Evolutionary conservation across 1,140 invertebrate genomes (phyloP).

Genomic region (Panonychus citri): DNA sequence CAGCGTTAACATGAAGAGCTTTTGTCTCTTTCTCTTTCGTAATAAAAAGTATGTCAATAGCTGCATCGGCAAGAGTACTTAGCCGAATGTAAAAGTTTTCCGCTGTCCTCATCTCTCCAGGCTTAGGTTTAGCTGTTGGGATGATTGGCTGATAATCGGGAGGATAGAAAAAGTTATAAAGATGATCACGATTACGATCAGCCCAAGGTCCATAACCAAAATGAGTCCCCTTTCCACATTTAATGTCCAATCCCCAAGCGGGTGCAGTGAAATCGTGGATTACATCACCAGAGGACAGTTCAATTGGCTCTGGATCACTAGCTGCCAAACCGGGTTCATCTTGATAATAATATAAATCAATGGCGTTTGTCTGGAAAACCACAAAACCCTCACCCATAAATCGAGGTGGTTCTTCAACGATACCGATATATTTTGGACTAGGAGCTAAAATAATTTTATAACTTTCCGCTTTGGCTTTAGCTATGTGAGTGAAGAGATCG

Average conservation of each 20-base stretch:
- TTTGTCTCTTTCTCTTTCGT: conserved; percentile 85
- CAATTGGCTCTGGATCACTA: conserved; percentile 64
- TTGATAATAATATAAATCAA: conserved; percentile 87
- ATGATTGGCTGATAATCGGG: conserved; percentile 20
- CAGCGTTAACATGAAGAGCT: conserved; percentile 78
- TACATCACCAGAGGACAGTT: conserved; percentile 72
- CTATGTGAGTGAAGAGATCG: conserved; percentile 87
- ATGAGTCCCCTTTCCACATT: conserved; percentile 87
- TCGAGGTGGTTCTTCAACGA: conserved; percentile 78
- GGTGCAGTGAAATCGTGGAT: conserved; percentile 62
- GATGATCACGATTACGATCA: conserved; percentile 75
- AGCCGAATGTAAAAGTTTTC: conserved; percentile 78
- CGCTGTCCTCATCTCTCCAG: conserved; percentile 61
- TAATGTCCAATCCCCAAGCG: conserved; percentile 81
- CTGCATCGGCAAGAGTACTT: conserved; percentile 68
- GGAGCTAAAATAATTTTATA: conserved; percentile 77
- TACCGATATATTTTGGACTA: conserved; percentile 73
- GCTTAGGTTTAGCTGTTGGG: conserved; percentile 33
- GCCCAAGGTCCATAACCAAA: conserved; percentile 97
- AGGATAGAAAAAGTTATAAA: conserved; percentile 91
- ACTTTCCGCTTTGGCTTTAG: conserved; percentile 83
- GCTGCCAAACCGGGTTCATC: conserved; percentile 75
- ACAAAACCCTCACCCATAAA: conserved; percentile 98
- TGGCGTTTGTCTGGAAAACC: conserved; percentile 75
- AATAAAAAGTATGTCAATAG: conserved; percentile 81